Evolutionary conservation across 2,797 vertebrate species (phyloP).

Genomic region (Lepilemur ruficaudatus): DNA sequence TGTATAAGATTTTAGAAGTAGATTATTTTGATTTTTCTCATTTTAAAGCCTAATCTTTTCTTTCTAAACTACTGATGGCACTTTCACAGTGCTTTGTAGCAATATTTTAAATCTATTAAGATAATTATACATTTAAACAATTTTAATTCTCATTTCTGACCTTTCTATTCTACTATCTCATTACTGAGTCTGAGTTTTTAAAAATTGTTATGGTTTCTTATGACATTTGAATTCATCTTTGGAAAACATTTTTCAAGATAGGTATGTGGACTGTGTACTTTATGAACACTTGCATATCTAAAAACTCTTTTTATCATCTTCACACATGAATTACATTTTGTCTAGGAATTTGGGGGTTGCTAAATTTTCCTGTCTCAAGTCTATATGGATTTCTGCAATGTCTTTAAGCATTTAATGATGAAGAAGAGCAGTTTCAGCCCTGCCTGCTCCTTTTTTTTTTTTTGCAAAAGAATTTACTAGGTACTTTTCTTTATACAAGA

Average conservation of each 20-base stretch:
- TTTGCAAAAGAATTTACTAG: neutral
- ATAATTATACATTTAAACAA: slow-evolving; percentile 25
- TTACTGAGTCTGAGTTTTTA: neutral
- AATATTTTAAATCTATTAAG: slow-evolving; percentile 34
- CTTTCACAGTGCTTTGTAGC: slow-evolving; percentile 15
- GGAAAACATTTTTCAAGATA: neutral
- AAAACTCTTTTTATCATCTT: slow-evolving; percentile 49
- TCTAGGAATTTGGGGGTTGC: neutral
- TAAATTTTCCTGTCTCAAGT: neutral
- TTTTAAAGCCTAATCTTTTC: slow-evolving; percentile 2
- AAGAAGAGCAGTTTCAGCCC: neutral
- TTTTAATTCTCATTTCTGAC: slow-evolving; percentile 6
- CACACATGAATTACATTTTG: slow-evolving; percentile 34
- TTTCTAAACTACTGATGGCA: neutral
- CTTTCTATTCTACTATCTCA: slow-evolving; percentile 1
- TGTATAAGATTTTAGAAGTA: neutral
- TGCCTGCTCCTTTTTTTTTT: neutral
- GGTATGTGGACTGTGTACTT: neutral
- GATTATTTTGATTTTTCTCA: neutral
- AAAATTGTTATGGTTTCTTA: neutral
- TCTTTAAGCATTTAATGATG: neutral
- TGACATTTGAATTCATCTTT: neutral
- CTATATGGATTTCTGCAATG: neutral
- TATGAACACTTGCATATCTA: neutral
- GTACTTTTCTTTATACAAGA: neutral